phyloP scores from a whole-genome alignment of 2,113 vertebrate species.

The Cnemophilus loriae region DNA sequence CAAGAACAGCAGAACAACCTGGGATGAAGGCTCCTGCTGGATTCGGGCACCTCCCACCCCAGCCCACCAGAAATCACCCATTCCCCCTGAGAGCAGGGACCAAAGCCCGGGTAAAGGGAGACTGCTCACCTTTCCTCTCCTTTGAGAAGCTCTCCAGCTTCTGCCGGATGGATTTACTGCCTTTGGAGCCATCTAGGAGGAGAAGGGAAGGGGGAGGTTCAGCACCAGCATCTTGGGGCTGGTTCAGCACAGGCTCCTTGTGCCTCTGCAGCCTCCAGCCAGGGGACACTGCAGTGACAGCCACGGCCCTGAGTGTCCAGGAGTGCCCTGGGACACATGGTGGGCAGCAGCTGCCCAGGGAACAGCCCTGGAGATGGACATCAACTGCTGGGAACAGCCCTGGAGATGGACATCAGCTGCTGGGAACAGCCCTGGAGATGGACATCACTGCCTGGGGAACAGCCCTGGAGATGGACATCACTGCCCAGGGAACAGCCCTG shows the following conservation, averaged over 20 bases:
- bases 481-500: not conserved
- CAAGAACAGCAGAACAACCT: not conserved
- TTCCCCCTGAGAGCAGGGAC: not conserved
- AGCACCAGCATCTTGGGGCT: not conserved
- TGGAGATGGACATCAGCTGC: not conserved
- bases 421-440: not conserved
- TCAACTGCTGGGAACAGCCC: not conserved
- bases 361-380: not conserved
- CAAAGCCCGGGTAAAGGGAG: not conserved
- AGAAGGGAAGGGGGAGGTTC: not conserved
- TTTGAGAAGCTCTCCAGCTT: constrained; percentile 85
- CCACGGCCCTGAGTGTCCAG: not conserved
- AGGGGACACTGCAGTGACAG: not conserved
- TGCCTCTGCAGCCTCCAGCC: not conserved
- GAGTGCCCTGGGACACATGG: rapidly evolving
- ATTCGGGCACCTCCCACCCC: not conserved
- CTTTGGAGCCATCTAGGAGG: constrained; percentile 69
- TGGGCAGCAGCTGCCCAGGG: not conserved
- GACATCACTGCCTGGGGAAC: not conserved
- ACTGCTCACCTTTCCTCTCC: constrained; percentile 82
- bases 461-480: not conserved
- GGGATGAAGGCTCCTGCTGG: no score
- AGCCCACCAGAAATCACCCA: not conserved
- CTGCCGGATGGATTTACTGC: constrained; percentile 78
- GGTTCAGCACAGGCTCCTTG: not conserved